phyloP scores from a whole-genome alignment of 2,113 vertebrate genomes.

The Halcyon senegalensis region DNA sequence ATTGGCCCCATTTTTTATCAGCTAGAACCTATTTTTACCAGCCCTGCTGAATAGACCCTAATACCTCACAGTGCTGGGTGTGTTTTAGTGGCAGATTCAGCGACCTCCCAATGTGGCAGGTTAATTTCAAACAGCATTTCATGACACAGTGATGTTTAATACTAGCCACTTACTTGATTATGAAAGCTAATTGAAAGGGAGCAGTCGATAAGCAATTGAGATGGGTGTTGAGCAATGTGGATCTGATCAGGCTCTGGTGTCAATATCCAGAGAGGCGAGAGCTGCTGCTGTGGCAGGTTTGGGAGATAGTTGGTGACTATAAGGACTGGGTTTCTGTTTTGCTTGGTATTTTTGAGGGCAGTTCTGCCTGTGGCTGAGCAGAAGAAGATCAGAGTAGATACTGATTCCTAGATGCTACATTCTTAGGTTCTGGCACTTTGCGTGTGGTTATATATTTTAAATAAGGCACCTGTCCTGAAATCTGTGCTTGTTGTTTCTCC shows the following conservation, averaged over 20 bases:
- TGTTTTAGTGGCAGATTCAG: background rate
- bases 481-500: background rate
- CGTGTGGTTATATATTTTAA: background rate
- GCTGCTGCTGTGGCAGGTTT: background rate
- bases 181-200: conserved; percentile 35
- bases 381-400: background rate
- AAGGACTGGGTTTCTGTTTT: background rate
- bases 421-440: background rate
- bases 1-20: background rate
- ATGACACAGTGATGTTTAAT: background rate
- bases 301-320: background rate
- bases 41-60: background rate
- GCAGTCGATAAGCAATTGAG: background rate
- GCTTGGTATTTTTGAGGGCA: background rate
- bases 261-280: background rate
- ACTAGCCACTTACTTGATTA: background rate
- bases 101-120: background rate
- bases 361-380: background rate
- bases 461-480: background rate
- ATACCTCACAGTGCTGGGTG: background rate
- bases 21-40: background rate
- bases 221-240: background rate
- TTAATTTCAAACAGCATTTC: background rate
- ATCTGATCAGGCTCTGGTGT: background rate
- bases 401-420: background rate